A percentile compares a stretch with the other conserved stretches of the same genome.
These are phyloP conservation scores for Caenorhabditis angaria DNA, from an alignment of 2,888 invertebrate species.

Conservation along the genomic window DNA sequence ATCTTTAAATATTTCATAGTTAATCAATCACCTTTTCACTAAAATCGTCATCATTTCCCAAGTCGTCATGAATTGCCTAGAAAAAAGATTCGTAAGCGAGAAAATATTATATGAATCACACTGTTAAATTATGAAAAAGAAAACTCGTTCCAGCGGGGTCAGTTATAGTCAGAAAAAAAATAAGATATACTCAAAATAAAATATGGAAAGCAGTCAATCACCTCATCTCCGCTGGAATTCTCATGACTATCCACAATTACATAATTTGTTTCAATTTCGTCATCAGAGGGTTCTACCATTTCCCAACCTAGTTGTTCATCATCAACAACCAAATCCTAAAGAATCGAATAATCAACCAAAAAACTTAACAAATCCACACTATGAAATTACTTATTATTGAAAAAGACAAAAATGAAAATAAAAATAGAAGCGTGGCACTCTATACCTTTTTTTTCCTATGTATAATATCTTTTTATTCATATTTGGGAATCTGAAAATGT, in stretches of 20 bases:
- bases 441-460: not conserved
- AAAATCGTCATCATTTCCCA: not conserved
- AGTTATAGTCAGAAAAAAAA: slow-evolving; percentile 11
- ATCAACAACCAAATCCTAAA: too few species aligned
- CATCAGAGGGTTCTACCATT: not conserved
- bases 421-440: too few species aligned
- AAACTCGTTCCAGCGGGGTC: not conserved
- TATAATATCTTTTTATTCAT: too few species aligned
- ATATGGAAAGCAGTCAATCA: slow-evolving; percentile 18
- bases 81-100: not conserved
- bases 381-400: too few species aligned
- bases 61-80: not conserved
- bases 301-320: not conserved
- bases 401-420: too few species aligned
- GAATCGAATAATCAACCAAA: too few species aligned
- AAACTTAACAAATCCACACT: not conserved
- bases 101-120: not conserved
- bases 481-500: too few species aligned
- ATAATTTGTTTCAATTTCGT: not conserved
- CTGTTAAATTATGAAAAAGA: too few species aligned
- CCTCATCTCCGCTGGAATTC: slow-evolving; percentile 18
- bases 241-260: not conserved
- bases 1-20: too few species aligned
- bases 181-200: slow-evolving; percentile 6
- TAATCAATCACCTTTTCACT: not conserved